phyloP scores from a whole-genome alignment of 1,140 invertebrate genomes.

The Daktulosphaira vitifoliae region DNA sequence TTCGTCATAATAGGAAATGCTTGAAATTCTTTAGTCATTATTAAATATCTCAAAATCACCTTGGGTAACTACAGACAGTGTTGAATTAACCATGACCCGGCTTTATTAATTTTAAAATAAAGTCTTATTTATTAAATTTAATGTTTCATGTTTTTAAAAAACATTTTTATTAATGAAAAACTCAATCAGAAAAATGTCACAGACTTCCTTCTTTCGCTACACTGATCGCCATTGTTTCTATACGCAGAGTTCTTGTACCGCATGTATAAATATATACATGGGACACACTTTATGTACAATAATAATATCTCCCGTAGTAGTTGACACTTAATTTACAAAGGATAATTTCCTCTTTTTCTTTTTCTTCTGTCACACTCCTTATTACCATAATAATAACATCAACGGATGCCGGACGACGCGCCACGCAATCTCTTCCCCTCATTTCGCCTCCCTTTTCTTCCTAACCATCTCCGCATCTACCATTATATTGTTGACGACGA shows the following conservation, averaged over 20 bases:
- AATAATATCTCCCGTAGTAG: conserved; percentile 18
- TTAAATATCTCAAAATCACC: conserved; percentile 31
- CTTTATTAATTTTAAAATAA: conserved; percentile 24
- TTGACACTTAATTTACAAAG: conserved; percentile 31
- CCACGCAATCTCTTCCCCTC: background rate
- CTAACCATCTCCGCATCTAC: too few species aligned
- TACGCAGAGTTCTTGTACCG: too few species aligned
- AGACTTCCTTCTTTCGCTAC: too few species aligned
- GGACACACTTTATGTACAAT: too few species aligned
- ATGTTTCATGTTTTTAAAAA: too few species aligned
- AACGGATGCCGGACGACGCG: conserved; percentile 2
- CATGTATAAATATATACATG: too few species aligned
- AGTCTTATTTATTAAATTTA: conserved; percentile 16
- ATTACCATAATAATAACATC: conserved; percentile 32
- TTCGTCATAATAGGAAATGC: conserved; percentile 21
- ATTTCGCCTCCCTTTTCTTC: background rate
- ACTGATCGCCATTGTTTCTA: too few species aligned
- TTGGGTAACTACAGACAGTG: background rate
- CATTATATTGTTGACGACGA: background rate
- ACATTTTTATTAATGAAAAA: too few species aligned
- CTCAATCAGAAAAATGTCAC: too few species aligned
- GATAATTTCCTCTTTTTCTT: conserved; percentile 27
- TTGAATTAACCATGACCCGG: background rate
- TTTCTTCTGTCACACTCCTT: conserved; percentile 13
- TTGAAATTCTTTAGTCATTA: conserved; percentile 23